Conservation (phyloP, 2,797 vertebrate species). For the Girardinus metallicus region DNA sequence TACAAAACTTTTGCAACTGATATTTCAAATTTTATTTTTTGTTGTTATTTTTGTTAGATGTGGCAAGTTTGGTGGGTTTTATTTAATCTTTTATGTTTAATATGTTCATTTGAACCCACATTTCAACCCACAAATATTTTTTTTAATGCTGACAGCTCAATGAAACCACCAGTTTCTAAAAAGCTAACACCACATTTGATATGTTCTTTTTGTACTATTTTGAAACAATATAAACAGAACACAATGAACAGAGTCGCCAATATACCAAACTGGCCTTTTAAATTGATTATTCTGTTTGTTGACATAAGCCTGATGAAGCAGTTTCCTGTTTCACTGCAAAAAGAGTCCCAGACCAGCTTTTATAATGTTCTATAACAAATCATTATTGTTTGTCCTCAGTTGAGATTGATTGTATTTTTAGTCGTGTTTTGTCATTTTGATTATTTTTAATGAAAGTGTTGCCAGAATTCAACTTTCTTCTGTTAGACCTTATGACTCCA, state of each 20-base stretch:
- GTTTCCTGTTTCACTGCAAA: conserved; percentile 21
- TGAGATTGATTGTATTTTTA: conserved; percentile 36
- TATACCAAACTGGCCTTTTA: neutral
- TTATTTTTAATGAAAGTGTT: conserved; percentile 42
- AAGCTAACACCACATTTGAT: neutral
- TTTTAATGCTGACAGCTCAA: conserved; percentile 1
- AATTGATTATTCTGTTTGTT: conserved; percentile 11
- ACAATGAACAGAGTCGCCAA: neutral
- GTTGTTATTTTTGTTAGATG: neutral
- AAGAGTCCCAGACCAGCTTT: conserved; percentile 13
- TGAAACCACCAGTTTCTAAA: neutral
- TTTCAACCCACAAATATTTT: neutral
- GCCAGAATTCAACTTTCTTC: conserved; percentile 49
- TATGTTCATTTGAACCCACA: neutral
- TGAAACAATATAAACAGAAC: neutral
- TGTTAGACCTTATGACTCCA: conserved; percentile 47
- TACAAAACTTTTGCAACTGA: neutral
- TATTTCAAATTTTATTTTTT: neutral
- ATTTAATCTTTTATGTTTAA: neutral
- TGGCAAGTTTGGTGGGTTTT: neutral
- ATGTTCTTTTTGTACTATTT: conserved; percentile 1
- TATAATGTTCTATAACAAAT: conserved; percentile 37
- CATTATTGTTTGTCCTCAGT: conserved; percentile 33
- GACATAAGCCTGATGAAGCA: conserved; percentile 15
- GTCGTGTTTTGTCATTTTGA: conserved; percentile 30